Evolutionary conservation across 2,113 vertebrate genomes (phyloP).

Genomic region (Ctenomys sociabilis): DNA sequence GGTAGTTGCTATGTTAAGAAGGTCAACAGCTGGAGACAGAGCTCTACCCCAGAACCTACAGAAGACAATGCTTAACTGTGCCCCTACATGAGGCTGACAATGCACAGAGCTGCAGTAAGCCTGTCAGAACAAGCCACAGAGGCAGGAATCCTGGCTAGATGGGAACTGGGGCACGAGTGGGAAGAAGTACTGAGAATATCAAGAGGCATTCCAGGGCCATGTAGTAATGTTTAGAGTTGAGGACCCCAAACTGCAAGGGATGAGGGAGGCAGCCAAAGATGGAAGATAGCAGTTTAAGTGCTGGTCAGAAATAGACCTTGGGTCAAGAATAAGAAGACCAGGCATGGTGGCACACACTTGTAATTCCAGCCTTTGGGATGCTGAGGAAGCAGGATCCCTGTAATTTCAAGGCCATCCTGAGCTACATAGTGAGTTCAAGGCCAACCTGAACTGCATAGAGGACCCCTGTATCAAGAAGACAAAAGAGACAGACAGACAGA

Average conservation of each 20-base stretch:
- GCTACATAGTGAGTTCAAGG: neutral
- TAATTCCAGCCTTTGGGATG: too few relatives aligned
- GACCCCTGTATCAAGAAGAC: neutral
- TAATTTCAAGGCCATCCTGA: neutral
- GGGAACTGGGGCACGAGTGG: neutral
- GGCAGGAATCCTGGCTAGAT: neutral
- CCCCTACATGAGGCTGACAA: neutral
- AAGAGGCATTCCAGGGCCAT: neutral
- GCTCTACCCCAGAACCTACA: neutral
- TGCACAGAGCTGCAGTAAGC: neutral
- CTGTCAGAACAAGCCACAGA: neutral
- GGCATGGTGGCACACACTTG: too few relatives aligned
- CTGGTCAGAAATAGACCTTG: neutral
- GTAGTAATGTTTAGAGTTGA: neutral
- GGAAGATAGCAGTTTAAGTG: neutral
- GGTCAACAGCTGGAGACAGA: neutral
- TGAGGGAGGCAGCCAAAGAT: neutral
- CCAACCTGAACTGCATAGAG: neutral
- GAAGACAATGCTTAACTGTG: neutral
- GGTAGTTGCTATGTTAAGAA: slow-evolving; percentile 27
- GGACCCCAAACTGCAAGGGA: neutral
- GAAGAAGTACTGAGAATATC: neutral
- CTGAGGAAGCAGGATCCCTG: neutral
- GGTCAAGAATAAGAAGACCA: neutral
- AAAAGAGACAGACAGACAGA: too few relatives aligned